Evolutionary conservation across 2,888 invertebrate species (phyloP).

Genomic region (Agapostemon virescens): DNA sequence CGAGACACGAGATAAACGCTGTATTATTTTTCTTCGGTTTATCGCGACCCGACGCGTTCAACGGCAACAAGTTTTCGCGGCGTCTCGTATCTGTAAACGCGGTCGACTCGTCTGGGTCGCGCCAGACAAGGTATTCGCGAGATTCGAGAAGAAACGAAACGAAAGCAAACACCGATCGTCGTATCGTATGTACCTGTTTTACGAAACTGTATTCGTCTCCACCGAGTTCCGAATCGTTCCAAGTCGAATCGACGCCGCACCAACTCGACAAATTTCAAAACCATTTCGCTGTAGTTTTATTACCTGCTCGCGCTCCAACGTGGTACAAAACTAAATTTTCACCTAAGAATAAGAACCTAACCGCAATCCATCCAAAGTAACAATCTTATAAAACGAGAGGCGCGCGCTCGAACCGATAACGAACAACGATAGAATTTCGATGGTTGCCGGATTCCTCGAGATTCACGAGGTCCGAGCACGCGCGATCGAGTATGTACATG

Average conservation of each 20-base stretch:
- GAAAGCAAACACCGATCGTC: background rate
- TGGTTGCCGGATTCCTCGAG: conserved; percentile 3
- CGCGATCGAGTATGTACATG: conserved; percentile 6
- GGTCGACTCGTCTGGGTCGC: background rate
- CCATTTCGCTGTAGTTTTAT: conserved; percentile 40
- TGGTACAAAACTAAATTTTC: conserved; percentile 71
- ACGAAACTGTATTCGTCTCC: conserved; percentile 28
- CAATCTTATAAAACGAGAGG: conserved; percentile 57
- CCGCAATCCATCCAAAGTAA: conserved; percentile 53
- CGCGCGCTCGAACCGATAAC: conserved; percentile 66
- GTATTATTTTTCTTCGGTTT: background rate
- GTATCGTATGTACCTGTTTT: background rate
- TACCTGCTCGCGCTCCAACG: conserved; percentile 44
- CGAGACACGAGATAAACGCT: conserved; percentile 1
- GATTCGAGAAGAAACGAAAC: background rate
- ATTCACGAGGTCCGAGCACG: background rate
- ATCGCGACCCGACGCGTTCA: background rate
- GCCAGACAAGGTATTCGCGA: background rate
- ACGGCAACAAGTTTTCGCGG: background rate
- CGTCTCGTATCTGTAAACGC: background rate
- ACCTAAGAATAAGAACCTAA: conserved; percentile 50
- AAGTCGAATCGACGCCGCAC: conserved; percentile 7
- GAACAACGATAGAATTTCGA: conserved; percentile 54
- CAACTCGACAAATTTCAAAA: conserved; percentile 22
- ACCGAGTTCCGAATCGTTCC: conserved; percentile 1